Conservation (phyloP, 37 sponge, comb jelly and placozoan species). For the Dysidea cf. avara region DNA sequence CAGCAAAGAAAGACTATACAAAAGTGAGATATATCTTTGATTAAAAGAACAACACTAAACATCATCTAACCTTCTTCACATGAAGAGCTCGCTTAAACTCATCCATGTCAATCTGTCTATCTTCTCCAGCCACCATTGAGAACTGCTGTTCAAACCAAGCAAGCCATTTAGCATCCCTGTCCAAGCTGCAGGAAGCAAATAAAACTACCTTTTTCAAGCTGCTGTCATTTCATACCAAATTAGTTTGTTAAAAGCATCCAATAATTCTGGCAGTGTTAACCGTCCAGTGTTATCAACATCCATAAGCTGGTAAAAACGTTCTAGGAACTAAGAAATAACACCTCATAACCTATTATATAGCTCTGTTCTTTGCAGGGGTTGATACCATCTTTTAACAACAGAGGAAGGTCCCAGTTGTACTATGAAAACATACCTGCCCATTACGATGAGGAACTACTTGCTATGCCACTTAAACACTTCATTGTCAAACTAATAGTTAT, state of each 20-base stretch:
- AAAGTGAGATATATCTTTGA: slow-evolving; percentile 12
- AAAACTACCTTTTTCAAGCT: no score
- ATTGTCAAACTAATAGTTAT: no score
- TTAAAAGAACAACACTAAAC: slow-evolving; percentile 33
- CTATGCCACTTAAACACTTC: no score
- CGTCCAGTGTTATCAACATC: slow-evolving; percentile 63
- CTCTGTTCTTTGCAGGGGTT: no score
- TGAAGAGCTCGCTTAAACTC: slow-evolving; percentile 73
- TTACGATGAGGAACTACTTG: no score
- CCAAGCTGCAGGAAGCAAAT: slow-evolving; percentile 45
- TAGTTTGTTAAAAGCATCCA: slow-evolving; percentile 71
- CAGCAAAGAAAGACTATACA: slow-evolving; percentile 78
- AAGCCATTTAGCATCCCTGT: slow-evolving; percentile 85
- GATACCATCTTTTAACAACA: no score
- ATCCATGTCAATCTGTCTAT: slow-evolving; percentile 71
- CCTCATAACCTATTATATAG: no score
- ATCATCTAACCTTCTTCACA: slow-evolving; percentile 51
- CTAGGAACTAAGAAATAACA: slow-evolving; percentile 50
- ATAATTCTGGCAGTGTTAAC: slow-evolving; percentile 59
- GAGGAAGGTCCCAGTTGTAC: no score
- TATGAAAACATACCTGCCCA: no score
- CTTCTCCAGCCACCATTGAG: slow-evolving; percentile 69
- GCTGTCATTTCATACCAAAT: slow-evolving; percentile 60
- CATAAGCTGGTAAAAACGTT: slow-evolving; percentile 74
- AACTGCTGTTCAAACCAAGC: slow-evolving; percentile 92